Conservation (phyloP, 2,888 invertebrate genomes). For the Limnephilus lunatus region DNA sequence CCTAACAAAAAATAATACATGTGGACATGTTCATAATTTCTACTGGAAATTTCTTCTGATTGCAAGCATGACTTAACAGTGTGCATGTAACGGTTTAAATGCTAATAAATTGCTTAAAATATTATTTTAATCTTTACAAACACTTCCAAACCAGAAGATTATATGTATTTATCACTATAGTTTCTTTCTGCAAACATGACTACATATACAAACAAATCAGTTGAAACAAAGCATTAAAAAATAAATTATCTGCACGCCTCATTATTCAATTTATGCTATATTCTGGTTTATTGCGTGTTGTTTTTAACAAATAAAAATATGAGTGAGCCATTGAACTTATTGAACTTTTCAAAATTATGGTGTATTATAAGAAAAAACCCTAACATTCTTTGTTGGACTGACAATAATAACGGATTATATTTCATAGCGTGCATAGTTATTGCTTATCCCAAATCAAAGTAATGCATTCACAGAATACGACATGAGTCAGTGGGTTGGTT, state of each 20-base stretch:
- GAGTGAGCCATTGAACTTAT: background rate
- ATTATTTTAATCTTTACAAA: background rate
- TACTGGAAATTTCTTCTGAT: background rate
- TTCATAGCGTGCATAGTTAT: background rate
- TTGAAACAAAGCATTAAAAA: background rate
- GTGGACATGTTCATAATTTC: background rate
- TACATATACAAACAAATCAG: background rate
- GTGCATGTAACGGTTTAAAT: background rate
- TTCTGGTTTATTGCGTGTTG: background rate
- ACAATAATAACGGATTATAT: background rate
- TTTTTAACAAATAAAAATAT: background rate
- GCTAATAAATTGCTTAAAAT: background rate
- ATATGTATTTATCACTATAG: background rate
- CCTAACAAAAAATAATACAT: background rate
- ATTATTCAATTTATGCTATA: background rate
- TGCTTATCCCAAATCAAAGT: conserved; percentile 36
- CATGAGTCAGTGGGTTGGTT: conserved; percentile 30
- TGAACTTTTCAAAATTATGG: background rate
- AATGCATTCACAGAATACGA: conserved; percentile 27
- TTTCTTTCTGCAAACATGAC: background rate
- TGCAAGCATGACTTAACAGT: background rate
- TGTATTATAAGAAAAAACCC: background rate
- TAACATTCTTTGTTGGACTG: background rate
- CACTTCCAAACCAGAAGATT: background rate
- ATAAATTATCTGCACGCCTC: background rate